Evolutionary conservation across 2,113 vertebrate genomes (phyloP).

Genomic region (Sialia sialis): DNA sequence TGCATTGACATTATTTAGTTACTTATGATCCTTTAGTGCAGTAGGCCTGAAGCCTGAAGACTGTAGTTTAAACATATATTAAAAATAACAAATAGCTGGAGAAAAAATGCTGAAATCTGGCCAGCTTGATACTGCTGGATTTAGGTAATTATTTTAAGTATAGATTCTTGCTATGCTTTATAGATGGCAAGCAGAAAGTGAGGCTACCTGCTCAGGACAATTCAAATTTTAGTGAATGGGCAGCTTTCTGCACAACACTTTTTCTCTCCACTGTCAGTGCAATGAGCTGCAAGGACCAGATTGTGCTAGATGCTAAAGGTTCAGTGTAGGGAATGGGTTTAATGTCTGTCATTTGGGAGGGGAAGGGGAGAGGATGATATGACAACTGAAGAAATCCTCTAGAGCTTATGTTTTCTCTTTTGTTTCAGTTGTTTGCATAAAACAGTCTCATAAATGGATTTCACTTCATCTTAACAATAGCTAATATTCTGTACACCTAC

Average conservation of each 20-base stretch:
- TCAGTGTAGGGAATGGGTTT: neutral
- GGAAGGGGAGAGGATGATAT: accelerated
- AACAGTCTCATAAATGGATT: neutral
- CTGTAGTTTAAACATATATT: neutral
- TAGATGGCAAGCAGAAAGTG: neutral
- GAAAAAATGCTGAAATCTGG: neutral
- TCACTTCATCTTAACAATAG: neutral
- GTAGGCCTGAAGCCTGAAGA: neutral
- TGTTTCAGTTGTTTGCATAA: neutral
- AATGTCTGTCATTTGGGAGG: neutral
- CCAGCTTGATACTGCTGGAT: neutral
- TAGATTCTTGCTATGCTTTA: neutral
- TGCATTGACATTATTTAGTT: neutral
- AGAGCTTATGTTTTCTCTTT: neutral
- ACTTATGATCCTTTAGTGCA: neutral
- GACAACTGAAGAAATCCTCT: neutral
- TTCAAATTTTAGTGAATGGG: neutral
- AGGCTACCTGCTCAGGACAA: neutral
- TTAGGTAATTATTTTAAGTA: neutral
- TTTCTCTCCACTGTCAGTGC: neutral
- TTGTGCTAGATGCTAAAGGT: neutral
- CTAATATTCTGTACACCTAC: neutral
- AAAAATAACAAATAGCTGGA: neutral
- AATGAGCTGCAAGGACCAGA: neutral
- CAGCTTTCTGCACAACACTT: neutral